Percentiles rank a stretch among this genome's conserved stretches.
phyloP scores from a whole-genome alignment of 2,888 invertebrate genomes.

The Spatulosminthurus flaviceps region DNA sequence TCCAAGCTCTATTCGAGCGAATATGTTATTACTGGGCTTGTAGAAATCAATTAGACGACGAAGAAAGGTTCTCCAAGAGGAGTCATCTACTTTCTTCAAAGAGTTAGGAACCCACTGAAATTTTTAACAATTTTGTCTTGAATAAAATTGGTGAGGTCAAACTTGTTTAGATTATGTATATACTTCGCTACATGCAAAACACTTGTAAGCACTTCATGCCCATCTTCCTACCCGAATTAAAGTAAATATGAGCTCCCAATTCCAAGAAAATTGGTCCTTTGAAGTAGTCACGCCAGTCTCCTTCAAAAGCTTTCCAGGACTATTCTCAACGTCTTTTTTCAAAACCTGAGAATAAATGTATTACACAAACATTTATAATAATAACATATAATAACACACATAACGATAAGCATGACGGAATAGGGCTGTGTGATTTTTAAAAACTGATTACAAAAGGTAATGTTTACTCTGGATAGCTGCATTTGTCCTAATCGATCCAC shows the following conservation, averaged over 20 bases:
- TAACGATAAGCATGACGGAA: too few relatives aligned
- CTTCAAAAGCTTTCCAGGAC: constrained; percentile 70
- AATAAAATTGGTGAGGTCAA: neutral
- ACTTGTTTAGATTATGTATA: neutral
- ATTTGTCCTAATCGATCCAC: constrained; percentile 60
- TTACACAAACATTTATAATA: too few relatives aligned
- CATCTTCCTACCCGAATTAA: constrained; percentile 75
- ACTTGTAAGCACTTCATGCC: too few relatives aligned
- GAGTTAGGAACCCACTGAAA: constrained; percentile 69
- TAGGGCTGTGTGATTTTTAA: too few relatives aligned
- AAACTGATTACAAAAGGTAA: too few relatives aligned
- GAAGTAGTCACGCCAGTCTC: constrained; percentile 83
- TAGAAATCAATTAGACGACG: constrained; percentile 84
- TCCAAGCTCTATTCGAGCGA: constrained; percentile 82
- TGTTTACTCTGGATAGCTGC: constrained; percentile 55
- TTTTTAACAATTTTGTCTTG: neutral
- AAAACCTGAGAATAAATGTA: constrained; percentile 65
- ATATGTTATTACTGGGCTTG: constrained; percentile 86
- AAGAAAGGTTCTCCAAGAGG: constrained; percentile 74
- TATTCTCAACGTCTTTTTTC: constrained; percentile 72
- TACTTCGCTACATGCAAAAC: too few relatives aligned
- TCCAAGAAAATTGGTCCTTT: constrained; percentile 86
- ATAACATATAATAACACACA: too few relatives aligned
- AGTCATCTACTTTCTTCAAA: constrained; percentile 74
- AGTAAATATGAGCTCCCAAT: constrained; percentile 89